A percentile compares a stretch with the other conserved stretches of the same genome.
Conservation (phyloP, 2,888 invertebrate species). For the Drosophila subsilvestris region DNA sequence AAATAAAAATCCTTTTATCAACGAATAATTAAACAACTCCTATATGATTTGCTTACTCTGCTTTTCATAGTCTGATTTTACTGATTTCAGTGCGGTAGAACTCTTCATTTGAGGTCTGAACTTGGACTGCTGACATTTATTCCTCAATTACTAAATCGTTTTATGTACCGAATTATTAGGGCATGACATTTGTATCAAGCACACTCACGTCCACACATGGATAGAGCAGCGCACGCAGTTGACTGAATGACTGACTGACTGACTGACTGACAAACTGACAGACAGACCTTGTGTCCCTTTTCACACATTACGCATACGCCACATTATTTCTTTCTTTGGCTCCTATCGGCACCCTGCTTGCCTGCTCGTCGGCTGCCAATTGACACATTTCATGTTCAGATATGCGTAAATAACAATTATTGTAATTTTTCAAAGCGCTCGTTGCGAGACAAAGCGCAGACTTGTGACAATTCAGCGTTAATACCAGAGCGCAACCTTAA, state of each 20-base stretch:
- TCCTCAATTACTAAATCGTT: slow-evolving; percentile 24
- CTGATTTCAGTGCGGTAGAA: too few species aligned
- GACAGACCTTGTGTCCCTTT: slow-evolving; percentile 53
- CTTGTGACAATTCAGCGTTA: slow-evolving; percentile 57
- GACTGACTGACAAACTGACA: slow-evolving; percentile 22
- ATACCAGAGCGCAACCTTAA: slow-evolving; percentile 52
- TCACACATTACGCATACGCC: slow-evolving; percentile 67
- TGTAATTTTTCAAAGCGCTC: slow-evolving; percentile 60
- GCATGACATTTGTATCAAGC: slow-evolving; percentile 51
- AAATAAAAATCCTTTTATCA: too few species aligned
- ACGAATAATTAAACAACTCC: too few species aligned
- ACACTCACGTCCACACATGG: not conserved
- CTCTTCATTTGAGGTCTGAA: slow-evolving; percentile 22
- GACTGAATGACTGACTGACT: not conserved
- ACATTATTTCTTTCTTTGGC: slow-evolving; percentile 11
- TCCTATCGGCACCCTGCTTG: slow-evolving; percentile 14
- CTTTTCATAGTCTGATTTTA: too few species aligned
- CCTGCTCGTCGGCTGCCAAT: slow-evolving; percentile 60
- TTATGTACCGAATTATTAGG: slow-evolving; percentile 51
- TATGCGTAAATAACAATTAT: slow-evolving; percentile 79
- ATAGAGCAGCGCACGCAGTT: slow-evolving; percentile 1
- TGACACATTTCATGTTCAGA: slow-evolving; percentile 73
- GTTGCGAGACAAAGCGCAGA: slow-evolving; percentile 62
- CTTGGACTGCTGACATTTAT: slow-evolving; percentile 2
- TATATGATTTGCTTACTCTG: too few species aligned